A percentile compares a stretch with the other conserved stretches of the same genome.
Conservation (phyloP, 2,113 vertebrate species). For the Furnarius figulus region DNA sequence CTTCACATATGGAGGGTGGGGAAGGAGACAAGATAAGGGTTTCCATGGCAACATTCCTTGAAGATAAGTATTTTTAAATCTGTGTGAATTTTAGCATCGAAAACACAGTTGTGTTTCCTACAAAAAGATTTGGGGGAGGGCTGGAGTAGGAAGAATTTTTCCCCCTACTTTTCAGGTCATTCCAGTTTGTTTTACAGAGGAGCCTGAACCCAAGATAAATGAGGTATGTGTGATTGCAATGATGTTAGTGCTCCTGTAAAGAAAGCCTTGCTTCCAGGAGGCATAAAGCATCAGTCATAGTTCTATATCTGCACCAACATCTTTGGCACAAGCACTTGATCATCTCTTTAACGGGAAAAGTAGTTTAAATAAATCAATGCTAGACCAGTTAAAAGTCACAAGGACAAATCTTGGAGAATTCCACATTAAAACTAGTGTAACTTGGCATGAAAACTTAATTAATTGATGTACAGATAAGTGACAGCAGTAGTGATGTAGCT, state of each 20-base stretch:
- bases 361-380: slow-evolving; percentile 4
- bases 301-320: background rate
- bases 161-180: slow-evolving; percentile 33
- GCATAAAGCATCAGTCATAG: background rate
- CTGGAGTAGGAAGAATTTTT: slow-evolving; percentile 38
- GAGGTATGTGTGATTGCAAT: background rate
- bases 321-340: background rate
- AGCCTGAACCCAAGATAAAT: slow-evolving; percentile 2
- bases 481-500: background rate
- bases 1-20: slow-evolving; percentile 53
- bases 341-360: slow-evolving; percentile 24
- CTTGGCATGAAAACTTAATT: background rate
- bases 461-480: background rate
- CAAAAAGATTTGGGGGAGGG: slow-evolving; percentile 56
- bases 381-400: background rate
- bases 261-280: background rate
- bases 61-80: slow-evolving; percentile 81
- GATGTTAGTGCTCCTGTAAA: background rate
- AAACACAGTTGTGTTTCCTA: slow-evolving; percentile 73
- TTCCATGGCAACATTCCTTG: slow-evolving; percentile 76
- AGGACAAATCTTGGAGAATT: background rate
- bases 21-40: slow-evolving; percentile 68
- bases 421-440: background rate
- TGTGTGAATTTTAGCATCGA: slow-evolving; percentile 74
- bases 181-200: slow-evolving; percentile 35